Evolutionary conservation across 2,113 vertebrate species (phyloP).

Genomic region (Calidris pugnax): DNA sequence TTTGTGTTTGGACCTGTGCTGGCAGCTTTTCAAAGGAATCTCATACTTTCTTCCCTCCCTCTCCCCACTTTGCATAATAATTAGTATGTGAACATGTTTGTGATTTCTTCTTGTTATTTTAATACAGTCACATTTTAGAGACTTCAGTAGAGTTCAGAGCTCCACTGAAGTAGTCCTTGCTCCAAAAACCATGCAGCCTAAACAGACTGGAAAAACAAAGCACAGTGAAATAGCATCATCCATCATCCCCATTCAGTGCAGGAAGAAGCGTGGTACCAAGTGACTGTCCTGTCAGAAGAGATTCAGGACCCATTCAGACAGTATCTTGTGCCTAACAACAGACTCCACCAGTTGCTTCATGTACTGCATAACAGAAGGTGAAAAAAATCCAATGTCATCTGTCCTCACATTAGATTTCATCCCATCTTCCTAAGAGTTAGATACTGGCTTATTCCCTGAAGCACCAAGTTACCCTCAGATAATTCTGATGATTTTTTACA

Average conservation of each 20-base stretch:
- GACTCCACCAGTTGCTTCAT: neutral
- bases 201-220: neutral
- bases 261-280: neutral
- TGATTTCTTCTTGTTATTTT: constrained; percentile 23
- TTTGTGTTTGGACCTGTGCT: constrained; percentile 19
- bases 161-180: neutral
- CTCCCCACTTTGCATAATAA: constrained; percentile 20
- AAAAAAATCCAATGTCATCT: neutral
- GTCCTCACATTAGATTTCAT: neutral
- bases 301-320: neutral
- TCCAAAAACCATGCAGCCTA: neutral
- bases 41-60: neutral
- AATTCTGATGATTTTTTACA: neutral
- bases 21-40: constrained; percentile 44
- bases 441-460: neutral
- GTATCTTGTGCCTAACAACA: neutral
- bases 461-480: neutral
- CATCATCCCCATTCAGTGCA: neutral
- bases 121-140: neutral
- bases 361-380: neutral
- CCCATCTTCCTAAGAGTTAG: neutral
- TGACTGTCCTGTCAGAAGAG: neutral
- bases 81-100: constrained; percentile 27
- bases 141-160: neutral
- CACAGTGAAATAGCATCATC: neutral